Conservation (phyloP, 2,888 invertebrate genomes). For the Pseudeuparius sepicola region DNA sequence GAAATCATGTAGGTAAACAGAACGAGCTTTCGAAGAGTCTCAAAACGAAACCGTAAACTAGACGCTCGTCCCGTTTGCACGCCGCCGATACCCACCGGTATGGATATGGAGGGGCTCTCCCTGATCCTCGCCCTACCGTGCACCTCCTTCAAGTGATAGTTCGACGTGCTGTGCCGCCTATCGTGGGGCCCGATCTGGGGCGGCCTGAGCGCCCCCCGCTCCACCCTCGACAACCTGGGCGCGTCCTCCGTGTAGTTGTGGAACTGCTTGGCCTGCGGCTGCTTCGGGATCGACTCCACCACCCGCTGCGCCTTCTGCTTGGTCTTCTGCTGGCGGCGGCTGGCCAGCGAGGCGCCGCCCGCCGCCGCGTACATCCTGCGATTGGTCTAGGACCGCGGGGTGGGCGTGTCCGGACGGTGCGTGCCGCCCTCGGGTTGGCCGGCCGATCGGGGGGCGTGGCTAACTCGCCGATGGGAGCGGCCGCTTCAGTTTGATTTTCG, state of each 20-base stretch:
- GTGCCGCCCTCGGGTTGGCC: too few relatives aligned
- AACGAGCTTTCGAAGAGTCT: too few relatives aligned
- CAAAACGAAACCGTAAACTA: too few relatives aligned
- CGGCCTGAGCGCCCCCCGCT: conserved; percentile 37
- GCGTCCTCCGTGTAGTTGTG: conserved; percentile 44
- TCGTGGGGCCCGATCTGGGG: conserved; percentile 33
- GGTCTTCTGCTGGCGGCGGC: conserved; percentile 49
- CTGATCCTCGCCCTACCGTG: conserved; percentile 33
- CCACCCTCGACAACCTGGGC: conserved; percentile 44
- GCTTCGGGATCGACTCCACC: conserved; percentile 34
- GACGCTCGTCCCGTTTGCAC: too few relatives aligned
- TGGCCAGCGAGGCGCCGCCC: conserved; percentile 78
- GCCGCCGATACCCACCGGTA: conserved; percentile 38
- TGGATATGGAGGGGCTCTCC: conserved; percentile 42
- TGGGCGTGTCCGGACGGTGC: conserved; percentile 6
- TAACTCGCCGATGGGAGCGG: too few relatives aligned
- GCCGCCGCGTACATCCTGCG: conserved; percentile 85
- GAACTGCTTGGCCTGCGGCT: conserved; percentile 43
- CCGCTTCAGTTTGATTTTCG: conserved; percentile 28
- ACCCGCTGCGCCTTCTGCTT: conserved; percentile 44
- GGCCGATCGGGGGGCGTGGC: too few relatives aligned
- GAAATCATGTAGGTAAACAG: too few relatives aligned
- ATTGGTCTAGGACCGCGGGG: conserved; percentile 9
- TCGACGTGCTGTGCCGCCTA: conserved; percentile 36
- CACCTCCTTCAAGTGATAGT: conserved; percentile 33